phyloP scores from a whole-genome alignment of 2,888 invertebrate genomes.

The Clanis bilineata region DNA sequence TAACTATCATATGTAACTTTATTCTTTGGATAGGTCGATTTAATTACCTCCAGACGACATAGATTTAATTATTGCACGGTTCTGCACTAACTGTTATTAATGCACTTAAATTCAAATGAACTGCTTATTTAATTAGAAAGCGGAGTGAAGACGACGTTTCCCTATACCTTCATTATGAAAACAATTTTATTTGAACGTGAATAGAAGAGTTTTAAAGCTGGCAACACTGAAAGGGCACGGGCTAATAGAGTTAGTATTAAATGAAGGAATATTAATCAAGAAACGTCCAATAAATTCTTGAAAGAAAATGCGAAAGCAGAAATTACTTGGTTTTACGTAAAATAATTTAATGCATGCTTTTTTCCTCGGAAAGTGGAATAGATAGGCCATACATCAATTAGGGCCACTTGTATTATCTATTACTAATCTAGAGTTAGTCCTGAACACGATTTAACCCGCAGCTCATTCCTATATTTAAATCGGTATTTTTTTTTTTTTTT shows the following conservation, averaged over 20 bases:
- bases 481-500: too few species aligned
- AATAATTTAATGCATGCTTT: neutral
- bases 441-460: too few species aligned
- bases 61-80: slow-evolving; percentile 60
- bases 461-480: too few species aligned
- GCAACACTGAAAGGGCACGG: neutral
- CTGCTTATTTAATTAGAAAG: neutral
- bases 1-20: too few species aligned
- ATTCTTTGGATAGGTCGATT: too few species aligned
- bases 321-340: neutral
- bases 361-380: too few species aligned
- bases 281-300: neutral
- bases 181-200: slow-evolving; percentile 3
- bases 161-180: slow-evolving; percentile 3
- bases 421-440: too few species aligned
- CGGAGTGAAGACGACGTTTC: neutral
- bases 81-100: slow-evolving; percentile 57
- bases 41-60: slow-evolving; percentile 47
- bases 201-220: slow-evolving; percentile 4
- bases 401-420: too few species aligned
- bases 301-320: neutral
- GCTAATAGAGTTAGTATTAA: slow-evolving; percentile 1
- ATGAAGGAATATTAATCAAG: neutral
- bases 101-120: slow-evolving; percentile 28
- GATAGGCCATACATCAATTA: too few species aligned